A percentile compares a stretch with the other conserved stretches of the same genome.
Conservation (phyloP, 2,888 invertebrate genomes). For the Willowsia nigromaculata region DNA sequence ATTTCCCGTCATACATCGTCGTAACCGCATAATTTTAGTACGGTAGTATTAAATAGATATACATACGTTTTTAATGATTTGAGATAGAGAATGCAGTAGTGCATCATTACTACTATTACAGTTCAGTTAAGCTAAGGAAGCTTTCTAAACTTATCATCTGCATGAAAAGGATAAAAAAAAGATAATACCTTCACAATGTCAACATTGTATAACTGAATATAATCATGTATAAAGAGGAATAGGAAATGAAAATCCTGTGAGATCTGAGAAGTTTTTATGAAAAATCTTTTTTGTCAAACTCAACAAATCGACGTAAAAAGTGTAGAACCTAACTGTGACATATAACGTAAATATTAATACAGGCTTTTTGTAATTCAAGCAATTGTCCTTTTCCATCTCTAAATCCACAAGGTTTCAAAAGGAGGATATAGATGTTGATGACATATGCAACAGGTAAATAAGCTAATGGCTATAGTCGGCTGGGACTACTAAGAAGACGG, state of each 20-base stretch:
- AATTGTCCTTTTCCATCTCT: neutral
- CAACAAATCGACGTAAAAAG: neutral
- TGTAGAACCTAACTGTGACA: neutral
- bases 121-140: neutral
- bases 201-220: neutral
- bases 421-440: no score
- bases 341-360: neutral
- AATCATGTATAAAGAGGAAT: neutral
- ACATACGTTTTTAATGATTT: no score
- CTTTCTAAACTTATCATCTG: conserved; percentile 10
- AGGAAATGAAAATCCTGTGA: neutral
- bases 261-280: neutral
- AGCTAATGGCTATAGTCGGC: neutral
- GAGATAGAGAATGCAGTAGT: no score
- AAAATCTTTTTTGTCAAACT: neutral
- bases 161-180: neutral
- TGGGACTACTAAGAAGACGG: neutral
- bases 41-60: neutral
- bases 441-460: neutral
- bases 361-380: neutral
- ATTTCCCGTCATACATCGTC: neutral
- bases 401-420: neutral
- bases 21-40: neutral
- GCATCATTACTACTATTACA: no score
- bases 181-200: neutral